A percentile compares a stretch with the other conserved stretches of the same genome.
Conservation (phyloP, 2,113 vertebrate species). For the Halichoeres trimaculatus region DNA sequence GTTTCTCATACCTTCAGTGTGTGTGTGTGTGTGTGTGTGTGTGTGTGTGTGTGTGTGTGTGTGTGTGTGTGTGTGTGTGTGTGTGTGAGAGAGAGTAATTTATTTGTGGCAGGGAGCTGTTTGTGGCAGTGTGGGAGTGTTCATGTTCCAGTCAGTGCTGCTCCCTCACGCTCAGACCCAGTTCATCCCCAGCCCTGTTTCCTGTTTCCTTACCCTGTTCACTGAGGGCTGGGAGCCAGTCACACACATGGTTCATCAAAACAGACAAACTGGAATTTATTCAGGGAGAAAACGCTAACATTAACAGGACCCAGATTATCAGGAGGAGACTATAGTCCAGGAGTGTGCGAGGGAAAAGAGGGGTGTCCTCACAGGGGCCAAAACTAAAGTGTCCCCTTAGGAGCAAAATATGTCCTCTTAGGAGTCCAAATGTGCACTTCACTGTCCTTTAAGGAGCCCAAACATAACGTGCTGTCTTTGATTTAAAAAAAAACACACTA, state of each 20-base stretch:
- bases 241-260: not conserved
- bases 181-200: slow-evolving; percentile 7
- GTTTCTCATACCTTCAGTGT: slow-evolving; percentile 48
- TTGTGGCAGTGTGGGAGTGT: slow-evolving; percentile 38
- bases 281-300: no score
- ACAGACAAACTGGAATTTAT: no score
- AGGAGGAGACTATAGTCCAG: no score
- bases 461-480: no score
- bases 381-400: no score
- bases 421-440: no score
- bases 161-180: slow-evolving; percentile 10
- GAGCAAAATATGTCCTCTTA: no score
- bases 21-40: slow-evolving; percentile 15
- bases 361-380: no score
- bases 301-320: no score
- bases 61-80: slow-evolving; percentile 25
- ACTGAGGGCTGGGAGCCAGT: slow-evolving; percentile 3
- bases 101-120: slow-evolving; percentile 45
- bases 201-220: slow-evolving; percentile 23
- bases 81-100: slow-evolving; percentile 30
- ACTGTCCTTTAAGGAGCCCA: no score
- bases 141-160: slow-evolving; percentile 39
- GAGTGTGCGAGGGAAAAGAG: no score
- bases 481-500: no score
- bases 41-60: slow-evolving; percentile 17